These are phyloP conservation scores for Ptilorrhoa leucosticta DNA, from an alignment of 2,113 vertebrate species.

Conservation along the genomic window DNA sequence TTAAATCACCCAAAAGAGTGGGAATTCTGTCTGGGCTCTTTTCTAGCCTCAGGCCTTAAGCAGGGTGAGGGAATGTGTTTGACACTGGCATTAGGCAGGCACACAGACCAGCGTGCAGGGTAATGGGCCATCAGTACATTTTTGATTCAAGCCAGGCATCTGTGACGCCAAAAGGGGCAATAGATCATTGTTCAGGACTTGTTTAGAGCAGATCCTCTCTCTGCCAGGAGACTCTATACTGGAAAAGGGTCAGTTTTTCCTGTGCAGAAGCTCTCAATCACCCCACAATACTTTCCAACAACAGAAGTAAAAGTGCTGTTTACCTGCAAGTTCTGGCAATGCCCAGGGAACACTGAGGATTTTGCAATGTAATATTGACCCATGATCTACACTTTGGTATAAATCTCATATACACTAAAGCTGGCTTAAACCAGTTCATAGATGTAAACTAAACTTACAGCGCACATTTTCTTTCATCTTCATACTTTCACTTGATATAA, in stretches of 20 bases:
- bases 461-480: neutral
- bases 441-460: neutral
- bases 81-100: slow-evolving; percentile 6
- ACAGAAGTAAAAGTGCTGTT: neutral
- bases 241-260: neutral
- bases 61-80: neutral
- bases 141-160: slow-evolving; percentile 6
- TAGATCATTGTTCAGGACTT: neutral
- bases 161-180: neutral
- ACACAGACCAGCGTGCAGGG: neutral
- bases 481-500: neutral
- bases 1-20: slow-evolving; percentile 18
- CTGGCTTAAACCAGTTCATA: neutral
- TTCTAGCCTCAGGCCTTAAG: neutral
- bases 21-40: slow-evolving; percentile 17
- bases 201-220: neutral
- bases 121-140: neutral
- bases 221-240: neutral
- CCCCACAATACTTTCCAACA: neutral
- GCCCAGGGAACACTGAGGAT: neutral
- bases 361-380: neutral
- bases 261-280: neutral
- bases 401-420: neutral
- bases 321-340: neutral
- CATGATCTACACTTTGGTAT: neutral